A percentile compares a stretch with the other conserved stretches of the same genome.
Evolutionary conservation across 2,113 vertebrate species (phyloP).

Genomic region (Sula dactylatra): DNA sequence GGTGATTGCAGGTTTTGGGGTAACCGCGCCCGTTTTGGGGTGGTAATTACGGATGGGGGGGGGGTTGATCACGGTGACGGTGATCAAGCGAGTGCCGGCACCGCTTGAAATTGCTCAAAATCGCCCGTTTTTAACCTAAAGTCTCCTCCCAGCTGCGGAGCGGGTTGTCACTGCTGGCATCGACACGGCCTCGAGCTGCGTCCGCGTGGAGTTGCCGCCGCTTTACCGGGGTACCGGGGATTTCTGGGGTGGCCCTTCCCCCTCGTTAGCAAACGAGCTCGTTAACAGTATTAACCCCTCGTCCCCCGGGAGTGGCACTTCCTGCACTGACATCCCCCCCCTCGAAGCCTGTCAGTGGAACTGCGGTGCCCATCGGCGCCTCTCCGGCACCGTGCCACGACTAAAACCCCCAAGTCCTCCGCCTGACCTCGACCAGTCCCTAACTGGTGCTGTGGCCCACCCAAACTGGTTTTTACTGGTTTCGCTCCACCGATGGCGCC

Average conservation of each 20-base stretch:
- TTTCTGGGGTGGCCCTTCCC: not conserved
- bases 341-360: too few relatives aligned
- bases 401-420: not conserved
- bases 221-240: too few relatives aligned
- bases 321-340: too few relatives aligned
- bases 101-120: not conserved
- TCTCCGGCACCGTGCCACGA: not conserved
- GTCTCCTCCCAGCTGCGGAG: too few relatives aligned
- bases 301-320: not conserved
- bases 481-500: fast-evolving
- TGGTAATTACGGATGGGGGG: fast-evolving
- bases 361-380: not conserved
- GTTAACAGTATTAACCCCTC: not conserved
- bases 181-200: fast-evolving
- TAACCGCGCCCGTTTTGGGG: not conserved
- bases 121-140: not conserved
- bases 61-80: not conserved
- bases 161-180: fast-evolving
- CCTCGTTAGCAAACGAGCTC: not conserved
- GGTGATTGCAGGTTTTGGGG: not conserved
- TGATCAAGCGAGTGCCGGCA: not conserved
- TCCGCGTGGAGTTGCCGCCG: too few relatives aligned
- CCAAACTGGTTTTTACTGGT: not conserved
- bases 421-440: not conserved
- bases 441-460: fast-evolving